Evolutionary conservation across 2,797 vertebrate species (phyloP), one percentile per base, ranked within the genome.

Genomic region (Parauchenoglanis punctatus): DNA sequence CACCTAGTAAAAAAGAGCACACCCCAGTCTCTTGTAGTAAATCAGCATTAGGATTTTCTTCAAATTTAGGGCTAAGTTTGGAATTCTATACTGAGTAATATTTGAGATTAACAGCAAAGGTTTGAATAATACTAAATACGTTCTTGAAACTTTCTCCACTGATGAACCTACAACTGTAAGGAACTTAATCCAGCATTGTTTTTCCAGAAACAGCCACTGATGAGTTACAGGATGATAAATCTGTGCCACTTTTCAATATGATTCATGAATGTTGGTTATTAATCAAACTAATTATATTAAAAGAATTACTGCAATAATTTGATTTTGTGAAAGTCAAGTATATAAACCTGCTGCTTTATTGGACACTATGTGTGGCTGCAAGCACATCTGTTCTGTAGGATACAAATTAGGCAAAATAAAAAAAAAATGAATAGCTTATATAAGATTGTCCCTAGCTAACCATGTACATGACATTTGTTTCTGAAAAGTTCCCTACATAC

Each of bases 41-140:
- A 63, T 85, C 70, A 25, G 10, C 52, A 23, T 54, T 54, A 52
- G 52, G 58, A 44, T 63, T 78, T 87, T 61, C 40, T 25, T 84
- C 65, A 56, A 81, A 70, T 72, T 65, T 13, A 52, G 40, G n/a
- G 35, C 59, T 52, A 18, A 28, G 0, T 67, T 25, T 58, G 49
- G 25, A 40, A 25, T 58, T 73, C 65, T 35, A 78, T 86, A 89
- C 85, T 59, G 25, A 49, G 63, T n/a, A 61, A 44, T 40, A 84
- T 54, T 59, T 3, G 13, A 52, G 25, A 35, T 85, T 58, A 84
- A 58, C 49, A 44, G 83, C 17, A 13, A 68, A 2, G 28, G 52
- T n/a, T 56, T 72, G 31, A 73, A 84, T 20, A 44, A 46, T 46
- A 56, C 3, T 20, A 25, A n/a, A 20, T 72, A 70, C 13, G 54